phyloP scores from a whole-genome alignment of 2,888 invertebrate genomes.

The Heliconius ismenius region DNA sequence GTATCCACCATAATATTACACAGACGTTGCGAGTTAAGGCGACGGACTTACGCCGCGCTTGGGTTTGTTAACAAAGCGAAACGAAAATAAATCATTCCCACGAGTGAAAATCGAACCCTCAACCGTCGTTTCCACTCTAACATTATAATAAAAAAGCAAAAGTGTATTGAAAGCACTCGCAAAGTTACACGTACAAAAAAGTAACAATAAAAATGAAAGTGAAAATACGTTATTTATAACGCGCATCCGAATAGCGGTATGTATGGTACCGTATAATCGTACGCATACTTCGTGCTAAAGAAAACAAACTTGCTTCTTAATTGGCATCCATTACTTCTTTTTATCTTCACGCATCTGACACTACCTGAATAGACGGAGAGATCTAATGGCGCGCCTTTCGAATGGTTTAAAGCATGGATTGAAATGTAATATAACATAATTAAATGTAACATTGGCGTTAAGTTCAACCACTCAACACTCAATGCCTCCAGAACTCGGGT shows the following conservation, averaged over 20 bases:
- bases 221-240: conserved; percentile 30
- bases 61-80: not conserved
- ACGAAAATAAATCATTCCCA: not conserved
- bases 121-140: not conserved
- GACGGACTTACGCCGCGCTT: too few relatives aligned
- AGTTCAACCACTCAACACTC: too few relatives aligned
- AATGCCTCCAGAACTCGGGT: too few relatives aligned
- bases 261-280: not conserved
- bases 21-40: too few relatives aligned
- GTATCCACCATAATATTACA: not conserved
- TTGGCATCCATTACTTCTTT: not conserved
- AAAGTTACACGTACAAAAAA: conserved; percentile 1
- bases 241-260: conserved; percentile 15
- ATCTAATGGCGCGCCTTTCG: not conserved
- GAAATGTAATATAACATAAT: too few relatives aligned
- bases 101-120: not conserved
- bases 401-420: too few relatives aligned
- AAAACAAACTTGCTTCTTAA: not conserved
- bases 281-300: not conserved
- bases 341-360: not conserved
- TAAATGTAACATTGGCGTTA: too few relatives aligned
- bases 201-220: conserved; percentile 31
- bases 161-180: conserved; percentile 13
- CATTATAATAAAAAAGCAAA: not conserved
- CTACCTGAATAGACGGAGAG: not conserved